Percentiles rank a stretch among this genome's conserved stretches.
Conservation (phyloP, 2,888 invertebrate genomes). For the Chirona hameri region DNA sequence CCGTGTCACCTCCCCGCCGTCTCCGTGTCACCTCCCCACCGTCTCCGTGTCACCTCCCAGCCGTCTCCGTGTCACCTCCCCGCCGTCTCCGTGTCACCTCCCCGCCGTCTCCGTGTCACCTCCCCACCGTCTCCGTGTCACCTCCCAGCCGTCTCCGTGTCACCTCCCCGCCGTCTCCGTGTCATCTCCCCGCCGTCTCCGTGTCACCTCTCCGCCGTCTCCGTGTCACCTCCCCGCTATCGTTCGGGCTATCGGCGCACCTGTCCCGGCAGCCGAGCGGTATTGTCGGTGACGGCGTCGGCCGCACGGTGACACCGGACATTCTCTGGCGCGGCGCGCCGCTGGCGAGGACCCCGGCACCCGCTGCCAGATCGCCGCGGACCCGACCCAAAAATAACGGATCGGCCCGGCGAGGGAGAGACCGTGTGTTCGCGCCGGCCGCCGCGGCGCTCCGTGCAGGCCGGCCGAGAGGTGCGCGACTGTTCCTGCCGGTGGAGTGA, state of each 20-base stretch:
- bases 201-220: background rate
- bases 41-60: no score
- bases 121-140: no score
- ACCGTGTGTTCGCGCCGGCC: no score
- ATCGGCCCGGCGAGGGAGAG: background rate
- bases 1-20: no score
- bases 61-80: no score
- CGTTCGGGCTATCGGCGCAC: background rate
- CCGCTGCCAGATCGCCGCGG: background rate
- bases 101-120: no score
- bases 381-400: constrained; percentile 3
- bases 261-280: background rate
- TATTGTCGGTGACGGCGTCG: background rate
- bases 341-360: background rate
- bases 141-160: no score
- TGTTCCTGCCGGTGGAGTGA: no score
- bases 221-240: background rate
- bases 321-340: background rate
- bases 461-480: no score
- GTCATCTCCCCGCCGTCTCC: background rate
- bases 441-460: no score
- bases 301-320: constrained; percentile 9
- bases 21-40: no score
- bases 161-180: background rate
- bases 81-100: no score